phyloP scores from a whole-genome alignment of 2,113 vertebrate species.

The Siphamia tubifer region DNA sequence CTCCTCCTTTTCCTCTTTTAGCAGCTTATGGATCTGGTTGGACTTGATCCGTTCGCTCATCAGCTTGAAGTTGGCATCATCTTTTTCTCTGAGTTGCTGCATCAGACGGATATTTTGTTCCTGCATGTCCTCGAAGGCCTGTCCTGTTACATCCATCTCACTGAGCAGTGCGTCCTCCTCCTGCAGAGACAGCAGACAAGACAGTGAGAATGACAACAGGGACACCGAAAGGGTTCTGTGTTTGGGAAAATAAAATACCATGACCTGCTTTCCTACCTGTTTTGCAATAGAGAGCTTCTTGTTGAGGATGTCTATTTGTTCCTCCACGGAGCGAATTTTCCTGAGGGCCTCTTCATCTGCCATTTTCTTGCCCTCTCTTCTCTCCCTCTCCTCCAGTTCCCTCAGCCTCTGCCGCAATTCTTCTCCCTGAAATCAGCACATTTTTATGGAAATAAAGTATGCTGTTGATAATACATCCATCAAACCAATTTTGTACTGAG shows the following conservation, averaged over 20 bases:
- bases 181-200: conserved; percentile 59
- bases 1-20: conserved; percentile 98
- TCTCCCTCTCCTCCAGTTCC: conserved; percentile 93
- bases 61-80: conserved; percentile 97
- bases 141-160: conserved; percentile 98
- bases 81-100: conserved; percentile 97
- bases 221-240: neutral
- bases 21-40: conserved; percentile 97
- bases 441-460: neutral
- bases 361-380: conserved; percentile 97
- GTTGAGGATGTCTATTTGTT: conserved; percentile 95
- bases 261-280: conserved; percentile 79
- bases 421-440: conserved; percentile 82
- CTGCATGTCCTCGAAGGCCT: conserved; percentile 99
- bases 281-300: conserved; percentile 96
- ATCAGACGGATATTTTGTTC: conserved; percentile 97
- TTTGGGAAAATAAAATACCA: neutral
- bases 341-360: conserved; percentile 93
- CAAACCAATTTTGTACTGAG: too few relatives aligned
- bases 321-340: conserved; percentile 94
- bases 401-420: conserved; percentile 90
- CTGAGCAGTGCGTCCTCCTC: conserved; percentile 95
- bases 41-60: conserved; percentile 98
- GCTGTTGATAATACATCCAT: too few relatives aligned
- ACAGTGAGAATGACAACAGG: neutral